Evolutionary conservation across 2,888 invertebrate genomes (phyloP), one percentile per base, ranked within the genome.

Genomic region (Amblyjoppa fuscipennis): DNA sequence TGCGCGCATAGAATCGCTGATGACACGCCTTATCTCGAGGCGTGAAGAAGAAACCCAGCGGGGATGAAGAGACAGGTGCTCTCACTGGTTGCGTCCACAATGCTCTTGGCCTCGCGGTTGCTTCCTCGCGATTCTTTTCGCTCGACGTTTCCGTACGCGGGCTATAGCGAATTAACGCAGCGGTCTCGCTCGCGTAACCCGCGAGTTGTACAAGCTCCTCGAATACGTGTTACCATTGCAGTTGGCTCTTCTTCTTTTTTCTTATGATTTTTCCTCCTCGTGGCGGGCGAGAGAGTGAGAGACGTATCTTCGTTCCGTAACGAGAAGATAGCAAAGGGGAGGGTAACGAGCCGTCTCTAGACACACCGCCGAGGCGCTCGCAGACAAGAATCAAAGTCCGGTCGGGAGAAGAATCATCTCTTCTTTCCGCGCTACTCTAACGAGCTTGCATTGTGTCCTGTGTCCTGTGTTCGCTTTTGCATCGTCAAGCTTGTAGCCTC

Each of bases 391-490:
- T 81, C 74, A 77, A 74, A 74, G 81, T 59, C 56, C 59, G 56
- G 66, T 28, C 70, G 71, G 38, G 71, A 64, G 53, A 56, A 80
- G 56, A 73, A 76, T 73, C 74, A 66, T 51, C 64, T 34, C 75
- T 53, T 28, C 71, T 85, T 61, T 80, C 80, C 75, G 56, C 59
- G 69, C 68, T 45, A 74, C 71, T 84, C 87, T 88, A 88, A 88
- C 83, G 87, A 88, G 82, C 85, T 80, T 70, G 79, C 87, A 88
- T 88, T 87, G 87, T 87, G 81, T 45, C 69, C 56, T 56, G 49
- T 34, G 51, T n/a, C 11, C 56, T 25, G 45, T 16, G 45, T 16
- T 7, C 20, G 76, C 41, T 68, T 69, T 31, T 49, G 81, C 56
- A 68, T 34, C 31, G 66, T 66, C 38, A 74, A 74, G 56, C 45